Evolutionary conservation across 2,888 invertebrate genomes (phyloP), one percentile per base, ranked within the genome.

Genomic region (Synergus gifuensis): DNA sequence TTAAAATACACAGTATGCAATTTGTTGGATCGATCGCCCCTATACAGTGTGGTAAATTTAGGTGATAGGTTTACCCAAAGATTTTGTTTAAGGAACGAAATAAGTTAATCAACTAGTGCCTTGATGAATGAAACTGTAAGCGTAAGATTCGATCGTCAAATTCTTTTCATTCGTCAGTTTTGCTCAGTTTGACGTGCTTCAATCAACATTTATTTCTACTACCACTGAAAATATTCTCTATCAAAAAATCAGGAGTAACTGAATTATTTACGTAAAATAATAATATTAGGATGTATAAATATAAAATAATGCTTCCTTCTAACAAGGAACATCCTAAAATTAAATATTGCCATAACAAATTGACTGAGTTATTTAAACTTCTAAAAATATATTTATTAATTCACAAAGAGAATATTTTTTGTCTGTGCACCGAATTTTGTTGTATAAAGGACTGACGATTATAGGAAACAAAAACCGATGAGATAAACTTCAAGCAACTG

Each of bases 1-100:
- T 22, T 62, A 28, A 73, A 69, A 54, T 54, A 73, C 73, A 73
- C 73, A 58, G 54, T 58, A 54, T 73, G 54, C 49, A 73, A 58
- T 73, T 73, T 73, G 73, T 73, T 73, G 73, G 54, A 73, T 73
- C 73, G 73, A 73, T 73, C 36, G 73, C 36, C 73, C 73, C 54
- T 54, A 69, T 49, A 54, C 49, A 73, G 66, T 73, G 54, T 54
- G 73, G 62, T 62, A 62, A 62, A 62, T 62, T 62, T 62, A 46
- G 46, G 46, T 46, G 46, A 46, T 46, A 46, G 46, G 46, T 66
- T 42, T 44, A 42, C 66, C 73, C 36, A 73, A 73, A 73, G 73
- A 73, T 73, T 73, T 73, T 73, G 73, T 73, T 73, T 54, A 40
- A 54, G 73, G 36, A 73, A 73, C 46, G 69, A 73, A 73, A 73